Evolutionary conservation across 2,888 invertebrate species (phyloP).

Genomic region (Athrips mouffetella): DNA sequence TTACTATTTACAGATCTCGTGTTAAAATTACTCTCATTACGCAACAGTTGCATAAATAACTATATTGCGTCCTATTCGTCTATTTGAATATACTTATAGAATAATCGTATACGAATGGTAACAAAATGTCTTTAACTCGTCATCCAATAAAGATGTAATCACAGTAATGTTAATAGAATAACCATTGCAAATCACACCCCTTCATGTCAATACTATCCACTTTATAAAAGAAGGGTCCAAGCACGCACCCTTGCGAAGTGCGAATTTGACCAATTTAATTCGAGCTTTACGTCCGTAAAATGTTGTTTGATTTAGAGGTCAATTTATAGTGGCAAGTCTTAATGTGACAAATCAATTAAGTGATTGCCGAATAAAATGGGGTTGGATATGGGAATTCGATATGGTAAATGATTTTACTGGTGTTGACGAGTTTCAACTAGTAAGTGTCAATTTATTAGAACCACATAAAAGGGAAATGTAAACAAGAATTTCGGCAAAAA

Average conservation of each 20-base stretch:
- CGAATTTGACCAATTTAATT: slow-evolving; percentile 8
- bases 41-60: too few species aligned
- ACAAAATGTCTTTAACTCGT: background rate
- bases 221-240: slow-evolving; percentile 35
- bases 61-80: too few species aligned
- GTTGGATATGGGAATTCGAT: slow-evolving; percentile 16
- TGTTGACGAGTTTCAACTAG: background rate
- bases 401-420: slow-evolving; percentile 11
- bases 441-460: background rate
- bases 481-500: too few species aligned
- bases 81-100: too few species aligned
- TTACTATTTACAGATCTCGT: too few species aligned
- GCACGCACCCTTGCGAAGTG: slow-evolving; percentile 25
- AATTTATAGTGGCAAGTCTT: slow-evolving; percentile 17
- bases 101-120: background rate
- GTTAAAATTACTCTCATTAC: too few species aligned
- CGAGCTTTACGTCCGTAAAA: background rate
- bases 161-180: slow-evolving; percentile 68
- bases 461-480: background rate
- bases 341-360: slow-evolving; percentile 68
- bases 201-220: slow-evolving; percentile 58
- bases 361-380: slow-evolving; percentile 43
- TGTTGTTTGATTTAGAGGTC: background rate
- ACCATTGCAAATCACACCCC: slow-evolving; percentile 70
- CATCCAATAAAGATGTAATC: slow-evolving; percentile 53